Conservation (phyloP, 2,113 vertebrate genomes). For the Takifugu bimaculatus region DNA sequence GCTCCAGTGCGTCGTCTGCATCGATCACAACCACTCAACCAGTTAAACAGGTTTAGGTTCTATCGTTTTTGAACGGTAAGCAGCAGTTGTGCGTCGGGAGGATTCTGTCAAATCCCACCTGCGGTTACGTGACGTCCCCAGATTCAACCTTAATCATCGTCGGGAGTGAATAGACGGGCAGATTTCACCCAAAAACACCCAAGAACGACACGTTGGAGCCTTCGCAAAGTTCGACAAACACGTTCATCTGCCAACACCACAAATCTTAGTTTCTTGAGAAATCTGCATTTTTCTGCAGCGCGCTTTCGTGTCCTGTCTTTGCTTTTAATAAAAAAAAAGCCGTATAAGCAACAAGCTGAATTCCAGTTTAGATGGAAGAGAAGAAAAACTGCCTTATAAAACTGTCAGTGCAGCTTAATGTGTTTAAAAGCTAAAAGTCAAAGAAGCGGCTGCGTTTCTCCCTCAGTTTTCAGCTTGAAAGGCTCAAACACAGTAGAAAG, state of each 20-base stretch:
- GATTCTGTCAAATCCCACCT: background rate
- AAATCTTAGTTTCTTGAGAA: too few relatives aligned
- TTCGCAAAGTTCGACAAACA: background rate
- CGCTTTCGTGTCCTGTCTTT: background rate
- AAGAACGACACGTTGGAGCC: background rate
- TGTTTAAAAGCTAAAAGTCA: background rate
- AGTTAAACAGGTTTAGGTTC: background rate
- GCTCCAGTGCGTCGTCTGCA: too few relatives aligned
- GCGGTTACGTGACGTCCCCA: background rate
- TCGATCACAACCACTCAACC: background rate
- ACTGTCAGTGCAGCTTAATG: too few relatives aligned
- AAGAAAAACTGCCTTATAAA: background rate
- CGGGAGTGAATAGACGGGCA: too few relatives aligned
- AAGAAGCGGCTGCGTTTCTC: background rate
- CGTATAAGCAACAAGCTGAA: background rate
- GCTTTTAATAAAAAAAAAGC: background rate
- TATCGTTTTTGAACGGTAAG: background rate
- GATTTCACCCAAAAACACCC: too few relatives aligned
- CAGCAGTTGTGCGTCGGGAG: background rate
- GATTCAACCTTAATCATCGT: background rate
- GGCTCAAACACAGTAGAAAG: background rate
- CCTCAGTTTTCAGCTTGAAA: background rate
- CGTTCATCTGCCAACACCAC: too few relatives aligned
- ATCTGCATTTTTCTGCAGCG: too few relatives aligned
- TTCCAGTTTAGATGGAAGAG: background rate